These are phyloP conservation scores for Idaea straminata DNA, from an alignment of 2,888 invertebrate genomes.

Conservation along the genomic window DNA sequence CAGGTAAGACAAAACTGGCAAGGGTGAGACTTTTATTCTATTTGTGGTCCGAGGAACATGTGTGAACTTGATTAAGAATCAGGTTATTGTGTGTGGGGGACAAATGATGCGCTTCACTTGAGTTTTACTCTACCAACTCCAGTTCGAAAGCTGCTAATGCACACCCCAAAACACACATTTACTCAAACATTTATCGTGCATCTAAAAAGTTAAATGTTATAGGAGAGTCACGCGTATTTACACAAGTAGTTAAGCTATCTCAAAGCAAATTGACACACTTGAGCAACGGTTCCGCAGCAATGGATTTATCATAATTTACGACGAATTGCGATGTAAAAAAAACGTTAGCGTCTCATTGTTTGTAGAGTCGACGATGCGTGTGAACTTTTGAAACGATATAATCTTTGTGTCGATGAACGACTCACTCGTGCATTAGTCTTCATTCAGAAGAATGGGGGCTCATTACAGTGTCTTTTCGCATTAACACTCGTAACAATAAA, in stretches of 20 bases:
- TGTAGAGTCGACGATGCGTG: conserved; percentile 55
- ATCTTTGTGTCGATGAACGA: conserved; percentile 30
- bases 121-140: conserved; percentile 35
- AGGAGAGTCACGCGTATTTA: conserved; percentile 43
- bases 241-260: conserved; percentile 49
- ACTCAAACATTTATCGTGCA: conserved; percentile 9
- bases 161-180: conserved; percentile 15
- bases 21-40: conserved; percentile 61
- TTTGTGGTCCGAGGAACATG: conserved; percentile 57
- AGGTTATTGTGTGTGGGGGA: conserved; percentile 51
- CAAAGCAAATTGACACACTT: conserved; percentile 53
- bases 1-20: conserved; percentile 64
- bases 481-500: conserved; percentile 59
- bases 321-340: conserved; percentile 43
- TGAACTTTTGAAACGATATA: conserved; percentile 49
- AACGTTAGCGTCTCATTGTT: conserved; percentile 52
- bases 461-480: conserved; percentile 55
- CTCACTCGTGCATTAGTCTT: conserved; percentile 35
- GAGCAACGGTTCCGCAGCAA: conserved; percentile 42
- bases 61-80: conserved; percentile 67
- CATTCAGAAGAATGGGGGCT: conserved; percentile 38
- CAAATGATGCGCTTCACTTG: conserved; percentile 38
- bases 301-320: conserved; percentile 55
- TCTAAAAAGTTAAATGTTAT: conserved; percentile 18
- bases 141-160: conserved; percentile 41